These are phyloP conservation scores for Iguana delicatissima DNA, from an alignment of 2,797 vertebrate species.

Conservation along the genomic window DNA sequence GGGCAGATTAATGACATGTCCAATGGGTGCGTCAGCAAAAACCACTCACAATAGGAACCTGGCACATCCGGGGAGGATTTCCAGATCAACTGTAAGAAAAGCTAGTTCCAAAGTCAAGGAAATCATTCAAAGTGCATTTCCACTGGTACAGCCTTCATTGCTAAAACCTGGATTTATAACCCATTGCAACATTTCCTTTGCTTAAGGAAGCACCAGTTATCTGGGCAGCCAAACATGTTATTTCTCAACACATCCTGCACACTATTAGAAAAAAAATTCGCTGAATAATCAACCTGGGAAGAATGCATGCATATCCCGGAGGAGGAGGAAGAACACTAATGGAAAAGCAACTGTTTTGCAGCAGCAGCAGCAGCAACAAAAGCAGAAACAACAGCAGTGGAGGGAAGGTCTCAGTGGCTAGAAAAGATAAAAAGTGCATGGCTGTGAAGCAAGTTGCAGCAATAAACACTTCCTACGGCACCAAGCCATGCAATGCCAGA, in stretches of 20 bases:
- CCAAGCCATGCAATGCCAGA: slow-evolving; percentile 44
- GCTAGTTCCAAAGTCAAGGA: not conserved
- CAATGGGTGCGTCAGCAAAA: not conserved
- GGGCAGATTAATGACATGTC: not conserved
- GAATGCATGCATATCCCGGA: not conserved
- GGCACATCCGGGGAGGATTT: not conserved
- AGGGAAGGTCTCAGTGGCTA: not conserved
- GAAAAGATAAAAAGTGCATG: rapidly evolving
- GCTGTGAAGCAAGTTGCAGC: slow-evolving; percentile 7
- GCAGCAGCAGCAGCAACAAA: slow-evolving; percentile 8
- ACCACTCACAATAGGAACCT: not conserved
- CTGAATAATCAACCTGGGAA: rapidly evolving
- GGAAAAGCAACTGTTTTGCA: rapidly evolving
- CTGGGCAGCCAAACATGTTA: not conserved
- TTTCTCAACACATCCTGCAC: not conserved
- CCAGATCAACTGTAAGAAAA: not conserved
- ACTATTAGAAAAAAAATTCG: not conserved
- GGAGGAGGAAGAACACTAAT: not conserved
- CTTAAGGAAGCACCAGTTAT: not conserved
- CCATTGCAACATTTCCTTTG: not conserved
- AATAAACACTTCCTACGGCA: slow-evolving; percentile 37
- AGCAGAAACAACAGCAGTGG: not conserved
- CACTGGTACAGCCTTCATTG: not conserved
- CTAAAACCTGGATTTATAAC: slow-evolving; percentile 12
- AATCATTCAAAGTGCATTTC: not conserved